Evolutionary conservation across 2,888 invertebrate genomes (phyloP).

Genomic region (Cephus pulcher): DNA sequence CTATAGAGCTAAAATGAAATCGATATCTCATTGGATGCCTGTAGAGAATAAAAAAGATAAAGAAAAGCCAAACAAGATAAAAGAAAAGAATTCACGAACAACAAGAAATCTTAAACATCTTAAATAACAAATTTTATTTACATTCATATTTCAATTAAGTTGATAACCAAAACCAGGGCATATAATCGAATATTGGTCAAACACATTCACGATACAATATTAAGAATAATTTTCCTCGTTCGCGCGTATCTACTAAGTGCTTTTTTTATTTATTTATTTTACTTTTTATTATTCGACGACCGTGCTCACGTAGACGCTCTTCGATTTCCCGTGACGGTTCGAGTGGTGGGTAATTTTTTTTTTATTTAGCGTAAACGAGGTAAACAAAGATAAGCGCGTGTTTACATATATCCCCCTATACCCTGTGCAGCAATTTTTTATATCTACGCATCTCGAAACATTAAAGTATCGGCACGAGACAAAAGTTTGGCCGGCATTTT

Average conservation of each 20-base stretch:
- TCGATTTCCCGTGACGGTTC: background rate
- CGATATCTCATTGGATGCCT: background rate
- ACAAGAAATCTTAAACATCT: slow-evolving; percentile 29
- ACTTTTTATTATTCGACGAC: slow-evolving; percentile 7
- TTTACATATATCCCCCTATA: slow-evolving; percentile 23
- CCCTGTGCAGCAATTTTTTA: slow-evolving; percentile 24
- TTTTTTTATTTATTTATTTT: slow-evolving; percentile 9
- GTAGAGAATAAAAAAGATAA: background rate
- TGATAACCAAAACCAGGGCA: slow-evolving; percentile 50
- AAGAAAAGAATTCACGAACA: background rate
- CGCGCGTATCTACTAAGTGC: slow-evolving; percentile 13
- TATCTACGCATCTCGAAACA: slow-evolving; percentile 11
- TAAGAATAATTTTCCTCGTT: slow-evolving; percentile 17
- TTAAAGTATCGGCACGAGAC: slow-evolving; percentile 7
- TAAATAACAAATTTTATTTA: slow-evolving; percentile 64
- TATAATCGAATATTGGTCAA: slow-evolving; percentile 23
- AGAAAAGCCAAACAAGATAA: background rate
- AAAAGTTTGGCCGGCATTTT: slow-evolving; percentile 7
- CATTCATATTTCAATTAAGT: slow-evolving; percentile 52
- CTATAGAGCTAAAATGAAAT: background rate
- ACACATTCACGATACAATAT: slow-evolving; percentile 24
- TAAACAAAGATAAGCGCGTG: background rate
- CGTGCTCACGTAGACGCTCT: slow-evolving; percentile 5
- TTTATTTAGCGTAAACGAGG: background rate
- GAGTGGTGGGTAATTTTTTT: background rate